These are phyloP conservation scores for Apodemus agrarius DNA, from an alignment of 2,797 vertebrate species.

Conservation along the genomic window DNA sequence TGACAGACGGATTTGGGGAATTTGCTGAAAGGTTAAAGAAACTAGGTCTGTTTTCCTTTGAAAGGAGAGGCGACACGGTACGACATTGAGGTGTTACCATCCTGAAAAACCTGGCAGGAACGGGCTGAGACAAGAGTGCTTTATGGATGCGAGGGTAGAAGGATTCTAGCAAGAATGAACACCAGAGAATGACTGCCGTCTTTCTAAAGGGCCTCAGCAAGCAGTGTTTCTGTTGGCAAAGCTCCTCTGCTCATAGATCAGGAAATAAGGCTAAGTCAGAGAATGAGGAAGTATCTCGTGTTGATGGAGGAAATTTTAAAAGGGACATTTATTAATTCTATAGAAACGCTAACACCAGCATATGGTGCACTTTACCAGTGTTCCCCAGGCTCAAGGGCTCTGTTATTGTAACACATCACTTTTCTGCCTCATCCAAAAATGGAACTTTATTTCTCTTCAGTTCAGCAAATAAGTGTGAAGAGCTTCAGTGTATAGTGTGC, in stretches of 20 bases:
- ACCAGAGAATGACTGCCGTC: slow-evolving; percentile 36
- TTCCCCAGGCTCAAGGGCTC: slow-evolving; percentile 13
- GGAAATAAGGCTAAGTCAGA: slow-evolving; percentile 35
- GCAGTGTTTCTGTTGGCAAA: slow-evolving; percentile 56
- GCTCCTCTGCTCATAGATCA: slow-evolving; percentile 35
- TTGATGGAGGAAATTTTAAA: slow-evolving; percentile 57
- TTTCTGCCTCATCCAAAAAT: slow-evolving; percentile 48
- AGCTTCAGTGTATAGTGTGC: neutral
- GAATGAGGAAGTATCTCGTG: neutral
- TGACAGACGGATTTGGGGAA: slow-evolving; percentile 85
- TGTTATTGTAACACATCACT: slow-evolving; percentile 38
- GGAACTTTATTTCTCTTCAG: slow-evolving; percentile 13
- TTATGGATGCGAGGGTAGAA: slow-evolving; percentile 71
- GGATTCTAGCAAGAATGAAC: slow-evolving; percentile 68
- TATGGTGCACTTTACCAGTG: slow-evolving; percentile 33
- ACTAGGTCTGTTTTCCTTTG: slow-evolving; percentile 82
- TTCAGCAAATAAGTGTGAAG: slow-evolving; percentile 46
- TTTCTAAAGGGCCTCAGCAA: slow-evolving; percentile 62
- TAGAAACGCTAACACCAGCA: slow-evolving; percentile 14
- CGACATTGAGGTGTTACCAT: slow-evolving; percentile 74
- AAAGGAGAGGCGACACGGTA: slow-evolving; percentile 76
- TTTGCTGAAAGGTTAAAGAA: slow-evolving; percentile 84
- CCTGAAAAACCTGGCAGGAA: slow-evolving; percentile 77
- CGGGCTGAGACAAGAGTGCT: slow-evolving; percentile 73
- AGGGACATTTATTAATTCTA: slow-evolving; percentile 27